Evolutionary conservation across 2,888 invertebrate species (phyloP), one percentile per base, ranked within the genome.

Genomic region (Megalurothrips usitatus): DNA sequence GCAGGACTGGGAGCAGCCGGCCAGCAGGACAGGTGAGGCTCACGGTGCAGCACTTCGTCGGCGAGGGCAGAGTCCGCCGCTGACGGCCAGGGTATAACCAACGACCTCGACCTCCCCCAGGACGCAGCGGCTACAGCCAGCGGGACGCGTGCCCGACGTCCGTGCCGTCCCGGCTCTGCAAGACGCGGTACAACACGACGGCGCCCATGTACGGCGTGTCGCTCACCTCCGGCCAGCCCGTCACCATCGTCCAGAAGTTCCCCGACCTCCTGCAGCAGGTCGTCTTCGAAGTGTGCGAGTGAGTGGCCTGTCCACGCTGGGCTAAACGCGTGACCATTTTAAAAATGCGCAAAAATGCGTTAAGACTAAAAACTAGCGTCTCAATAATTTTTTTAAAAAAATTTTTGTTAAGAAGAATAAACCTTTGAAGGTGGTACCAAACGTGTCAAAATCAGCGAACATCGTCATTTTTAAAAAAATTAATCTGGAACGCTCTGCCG

Each of bases 131-230:
- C 88, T 82, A 87, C 88, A 81, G 84, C 87, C 81, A 87, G 86
- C 84, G 88, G 85, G 83, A 86, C 83, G 85, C 87, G 1, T 90
- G 92, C 84, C 88, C 89, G 11, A 26, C 68, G 83, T 92, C 93
- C 23, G 92, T 93, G 63, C 93, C 94, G 1, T 89, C 93, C 34
- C 90, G 96, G 82, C 90, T 97, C 63, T 97, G 96, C 87, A 93
- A 94, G 86, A 96, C 96, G 12, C 90, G 96, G 82, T 96, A 96
- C 88, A 96, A 96, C 88, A 96, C 96, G 34, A 96, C 96, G 78
- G 96, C 96, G 26, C 96, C 96, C 0, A 94, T 96, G 94, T 96
- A 96, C 86, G 96, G 96, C n/a, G 96, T 96, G 78, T 96, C 96
- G 26, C 89, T 96, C 68, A 96, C 96, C 23, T 96, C 96, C 19